A percentile compares a stretch with the other conserved stretches of the same genome.
Conservation (phyloP, 2,888 invertebrate genomes). For the Andrena marginata region DNA sequence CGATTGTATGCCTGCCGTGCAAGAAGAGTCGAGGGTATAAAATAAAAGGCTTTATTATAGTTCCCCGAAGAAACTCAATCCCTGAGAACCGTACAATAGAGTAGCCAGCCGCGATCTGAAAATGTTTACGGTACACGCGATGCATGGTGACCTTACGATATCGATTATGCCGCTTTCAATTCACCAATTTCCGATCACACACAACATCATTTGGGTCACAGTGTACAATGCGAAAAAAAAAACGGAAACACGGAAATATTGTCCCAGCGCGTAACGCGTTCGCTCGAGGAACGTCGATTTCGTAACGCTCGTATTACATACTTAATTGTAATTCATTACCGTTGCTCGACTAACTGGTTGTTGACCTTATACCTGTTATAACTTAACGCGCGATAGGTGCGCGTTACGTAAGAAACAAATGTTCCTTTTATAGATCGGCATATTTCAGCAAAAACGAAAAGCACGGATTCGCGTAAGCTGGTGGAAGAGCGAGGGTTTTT, state of each 20-base stretch:
- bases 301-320: slow-evolving; percentile 2
- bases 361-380: slow-evolving; percentile 35
- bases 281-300: not conserved
- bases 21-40: too few relatives aligned
- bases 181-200: too few relatives aligned
- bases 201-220: too few relatives aligned
- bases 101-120: too few relatives aligned
- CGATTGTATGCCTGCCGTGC: too few relatives aligned
- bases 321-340: slow-evolving; percentile 41
- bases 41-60: too few relatives aligned
- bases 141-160: too few relatives aligned
- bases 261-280: not conserved
- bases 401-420: slow-evolving; percentile 31
- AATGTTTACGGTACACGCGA: too few relatives aligned
- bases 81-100: too few relatives aligned
- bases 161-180: too few relatives aligned
- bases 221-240: too few relatives aligned
- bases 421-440: not conserved
- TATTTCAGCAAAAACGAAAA: not conserved
- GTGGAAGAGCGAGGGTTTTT: not conserved
- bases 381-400: not conserved
- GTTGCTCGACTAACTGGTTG: slow-evolving; percentile 29
- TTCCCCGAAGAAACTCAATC: too few relatives aligned
- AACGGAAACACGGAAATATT: not conserved
- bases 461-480: not conserved